A percentile compares a stretch with the other conserved stretches of the same genome.
Conservation (phyloP, 2,797 vertebrate species). For the Hephaestus fuliginosus region DNA sequence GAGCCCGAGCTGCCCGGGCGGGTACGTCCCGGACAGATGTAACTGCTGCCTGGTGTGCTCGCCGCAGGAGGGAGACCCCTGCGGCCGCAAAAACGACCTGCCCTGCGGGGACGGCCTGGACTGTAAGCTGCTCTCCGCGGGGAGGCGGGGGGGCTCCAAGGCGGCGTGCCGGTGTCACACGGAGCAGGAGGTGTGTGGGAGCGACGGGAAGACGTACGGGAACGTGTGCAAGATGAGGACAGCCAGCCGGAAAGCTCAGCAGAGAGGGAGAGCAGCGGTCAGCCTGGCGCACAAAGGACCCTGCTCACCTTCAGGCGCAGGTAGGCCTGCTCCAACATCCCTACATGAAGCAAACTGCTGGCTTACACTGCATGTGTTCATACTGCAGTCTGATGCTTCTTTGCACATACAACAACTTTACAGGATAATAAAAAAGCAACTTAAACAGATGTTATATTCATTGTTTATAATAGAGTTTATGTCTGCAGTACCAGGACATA, state of each 20-base stretch:
- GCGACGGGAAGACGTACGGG: constrained; percentile 92
- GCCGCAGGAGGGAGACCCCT: constrained; percentile 89
- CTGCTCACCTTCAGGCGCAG: constrained; percentile 80
- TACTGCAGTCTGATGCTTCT: too few relatives aligned
- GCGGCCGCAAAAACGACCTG: constrained; percentile 89
- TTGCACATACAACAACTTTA: neutral
- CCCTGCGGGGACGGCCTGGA: constrained; percentile 92
- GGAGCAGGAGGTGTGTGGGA: constrained; percentile 89
- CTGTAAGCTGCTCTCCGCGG: constrained; percentile 80
- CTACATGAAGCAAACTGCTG: too few relatives aligned
- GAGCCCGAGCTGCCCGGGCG: constrained; percentile 91
- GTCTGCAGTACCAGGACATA: neutral
- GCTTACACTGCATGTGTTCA: too few relatives aligned
- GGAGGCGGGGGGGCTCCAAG: constrained; percentile 82
- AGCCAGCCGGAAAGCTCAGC: constrained; percentile 88
- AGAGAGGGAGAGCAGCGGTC: constrained; percentile 85
- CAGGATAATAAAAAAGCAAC: neutral
- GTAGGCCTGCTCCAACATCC: constrained; percentile 79
- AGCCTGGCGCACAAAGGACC: constrained; percentile 89
- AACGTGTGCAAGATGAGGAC: constrained; percentile 91
- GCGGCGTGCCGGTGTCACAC: constrained; percentile 90
- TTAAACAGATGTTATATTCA: neutral
- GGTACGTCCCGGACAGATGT: constrained; percentile 92
- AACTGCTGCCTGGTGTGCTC: constrained; percentile 95
- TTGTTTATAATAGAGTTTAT: neutral